Evolutionary conservation across 1,140 invertebrate species (phyloP).

Genomic region (Drosophila equinoxialis): DNA sequence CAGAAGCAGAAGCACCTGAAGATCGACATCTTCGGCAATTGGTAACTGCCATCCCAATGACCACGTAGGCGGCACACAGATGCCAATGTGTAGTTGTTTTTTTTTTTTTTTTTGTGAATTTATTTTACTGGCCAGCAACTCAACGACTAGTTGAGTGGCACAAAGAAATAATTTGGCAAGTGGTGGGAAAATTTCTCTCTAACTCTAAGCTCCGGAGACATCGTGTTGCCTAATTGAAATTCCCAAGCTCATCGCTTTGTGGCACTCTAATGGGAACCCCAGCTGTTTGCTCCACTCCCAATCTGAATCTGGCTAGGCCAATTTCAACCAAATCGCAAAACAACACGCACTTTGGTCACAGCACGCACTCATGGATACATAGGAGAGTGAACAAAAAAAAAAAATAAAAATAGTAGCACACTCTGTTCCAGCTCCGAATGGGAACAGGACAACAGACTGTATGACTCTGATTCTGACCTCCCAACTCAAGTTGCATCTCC

Average conservation of each 20-base stretch:
- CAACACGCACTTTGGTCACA: constrained; percentile 52
- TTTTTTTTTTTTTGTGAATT: constrained; percentile 32
- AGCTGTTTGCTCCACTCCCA: constrained; percentile 47
- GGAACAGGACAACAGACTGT: constrained; percentile 32
- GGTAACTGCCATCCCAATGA: constrained; percentile 32
- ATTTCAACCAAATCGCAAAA: constrained; percentile 58
- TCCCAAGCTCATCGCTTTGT: constrained; percentile 62
- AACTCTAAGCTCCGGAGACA: constrained; percentile 42
- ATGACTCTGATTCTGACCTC: constrained; percentile 19
- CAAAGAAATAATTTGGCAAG: constrained; percentile 54
- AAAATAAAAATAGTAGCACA: not conserved
- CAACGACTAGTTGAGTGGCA: not conserved
- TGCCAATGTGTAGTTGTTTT: constrained; percentile 58
- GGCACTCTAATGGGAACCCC: constrained; percentile 58
- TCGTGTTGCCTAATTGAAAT: constrained; percentile 58
- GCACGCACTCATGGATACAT: constrained; percentile 46
- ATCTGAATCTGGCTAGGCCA: constrained; percentile 48
- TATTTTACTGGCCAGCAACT: constrained; percentile 56
- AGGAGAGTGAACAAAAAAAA: constrained; percentile 28
- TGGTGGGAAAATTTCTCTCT: constrained; percentile 61
- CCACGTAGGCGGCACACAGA: constrained; percentile 65
- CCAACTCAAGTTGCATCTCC: constrained; percentile 35
- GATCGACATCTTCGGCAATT: constrained; percentile 11
- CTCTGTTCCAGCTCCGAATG: not conserved
- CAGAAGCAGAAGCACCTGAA: constrained; percentile 9